Evolutionary conservation across 2,888 invertebrate species (phyloP).

Genomic region (Drosophila neoperkinsi): DNA sequence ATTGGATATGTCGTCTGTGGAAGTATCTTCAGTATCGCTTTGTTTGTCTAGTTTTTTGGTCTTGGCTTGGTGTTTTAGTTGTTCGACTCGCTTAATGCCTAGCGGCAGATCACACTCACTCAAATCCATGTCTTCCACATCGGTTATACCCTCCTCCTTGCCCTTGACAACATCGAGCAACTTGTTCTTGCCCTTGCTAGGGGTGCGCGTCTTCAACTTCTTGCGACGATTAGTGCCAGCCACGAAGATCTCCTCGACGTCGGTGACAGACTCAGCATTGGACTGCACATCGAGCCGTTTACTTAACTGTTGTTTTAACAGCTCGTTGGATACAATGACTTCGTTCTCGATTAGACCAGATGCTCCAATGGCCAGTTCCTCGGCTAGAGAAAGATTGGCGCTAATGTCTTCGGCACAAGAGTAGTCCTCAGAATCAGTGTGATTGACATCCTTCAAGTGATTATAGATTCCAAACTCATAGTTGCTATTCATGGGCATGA

Average conservation of each 20-base stretch:
- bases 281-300: constrained; percentile 78
- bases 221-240: constrained; percentile 82
- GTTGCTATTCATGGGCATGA: constrained; percentile 85
- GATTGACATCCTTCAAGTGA: constrained; percentile 83
- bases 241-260: constrained; percentile 86
- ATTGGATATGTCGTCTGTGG: constrained; percentile 83
- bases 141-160: constrained; percentile 77
- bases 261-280: constrained; percentile 85
- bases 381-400: constrained; percentile 47
- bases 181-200: constrained; percentile 80
- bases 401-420: constrained; percentile 80
- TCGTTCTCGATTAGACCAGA: constrained; percentile 72
- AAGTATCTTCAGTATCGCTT: constrained; percentile 85
- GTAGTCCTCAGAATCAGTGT: constrained; percentile 84
- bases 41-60: constrained; percentile 31
- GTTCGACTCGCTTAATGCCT: constrained; percentile 54
- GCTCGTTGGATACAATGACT: constrained; percentile 77
- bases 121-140: constrained; percentile 85
- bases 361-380: constrained; percentile 46
- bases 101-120: constrained; percentile 80
- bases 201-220: constrained; percentile 80
- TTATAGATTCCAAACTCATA: constrained; percentile 82
- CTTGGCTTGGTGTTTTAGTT: constrained; percentile 55
- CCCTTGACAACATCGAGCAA: constrained; percentile 67
- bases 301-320: constrained; percentile 75